Evolutionary conservation across 2,888 invertebrate species (phyloP), one percentile per base, ranked within the genome.

Genomic region (Cosmia pyralina): DNA sequence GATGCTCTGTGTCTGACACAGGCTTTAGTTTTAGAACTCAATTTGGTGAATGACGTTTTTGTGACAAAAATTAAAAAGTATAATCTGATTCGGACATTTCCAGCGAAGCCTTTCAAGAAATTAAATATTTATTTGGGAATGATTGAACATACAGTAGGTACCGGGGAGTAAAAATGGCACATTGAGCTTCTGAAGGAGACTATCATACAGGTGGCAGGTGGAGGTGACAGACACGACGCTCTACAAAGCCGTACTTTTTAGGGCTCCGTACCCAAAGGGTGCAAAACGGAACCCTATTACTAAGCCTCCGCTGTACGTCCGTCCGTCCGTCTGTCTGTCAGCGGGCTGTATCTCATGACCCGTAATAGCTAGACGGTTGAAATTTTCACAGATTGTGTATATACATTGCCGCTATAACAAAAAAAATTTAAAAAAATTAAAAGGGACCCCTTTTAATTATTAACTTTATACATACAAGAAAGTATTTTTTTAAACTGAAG

Each of bases 1-100:
- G 55, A 71, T 58, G 48, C 50, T 73, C 69, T 76, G 82, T 62
- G 73, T 71, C 28, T 82, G 82, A 76, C 76, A 69, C 55, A 69
- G 55, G 60, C 44, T 69, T 82, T 79, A 78, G 72, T 75, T 79
- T 71, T 57, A 44, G n/a, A 50, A 68, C 58, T 75, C 72, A 79
- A 75, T 79, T 71, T 44, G 64, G 72, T 68, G 41, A 65, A 58
- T 68, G 38, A 70, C 38, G n/a, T 48, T 55, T 81, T 73, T 68
- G 64, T 68, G 59, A 50, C 64, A 46, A 57, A 71, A 71, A 62
- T 65, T 64, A 57, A 64, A 79, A 79, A 69, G 69, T 71, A 44
- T 62, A 50, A 69, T 70, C 48, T 70, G 72, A 69, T 52, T 66
- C 62, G 55, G 34, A 34, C 48, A 64, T 63, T 69, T 64, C 46